phyloP scores from a whole-genome alignment of 2,888 invertebrate genomes.

The Spisula subtruncata region DNA sequence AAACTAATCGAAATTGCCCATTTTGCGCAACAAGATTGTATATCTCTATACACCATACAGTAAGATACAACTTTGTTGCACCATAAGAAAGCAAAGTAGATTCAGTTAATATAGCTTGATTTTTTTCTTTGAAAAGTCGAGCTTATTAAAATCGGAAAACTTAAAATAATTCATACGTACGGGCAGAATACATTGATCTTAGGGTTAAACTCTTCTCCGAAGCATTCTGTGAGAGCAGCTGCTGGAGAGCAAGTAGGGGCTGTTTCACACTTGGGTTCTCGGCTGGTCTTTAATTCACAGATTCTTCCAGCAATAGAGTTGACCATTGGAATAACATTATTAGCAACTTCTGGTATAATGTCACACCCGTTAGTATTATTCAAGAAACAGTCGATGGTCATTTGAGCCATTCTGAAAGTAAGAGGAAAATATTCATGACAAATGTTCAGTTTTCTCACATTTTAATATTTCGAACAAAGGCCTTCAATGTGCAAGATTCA shows the following conservation, averaged over 20 bases:
- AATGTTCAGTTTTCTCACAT: no score
- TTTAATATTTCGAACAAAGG: no score
- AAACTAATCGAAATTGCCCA: no score
- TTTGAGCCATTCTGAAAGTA: slow-evolving; percentile 30
- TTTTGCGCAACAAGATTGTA: no score
- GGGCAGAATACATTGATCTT: not conserved
- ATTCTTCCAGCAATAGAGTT: not conserved
- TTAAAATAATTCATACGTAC: not conserved
- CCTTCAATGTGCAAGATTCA: no score
- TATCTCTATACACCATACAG: no score
- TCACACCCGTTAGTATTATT: slow-evolving; percentile 20
- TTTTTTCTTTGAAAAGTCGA: no score
- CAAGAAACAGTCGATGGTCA: slow-evolving; percentile 22
- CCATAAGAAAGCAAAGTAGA: no score
- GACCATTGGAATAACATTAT: not conserved
- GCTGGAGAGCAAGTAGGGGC: slow-evolving; percentile 40
- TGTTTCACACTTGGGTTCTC: slow-evolving; percentile 43
- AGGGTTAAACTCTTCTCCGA: not conserved
- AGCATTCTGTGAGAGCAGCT: slow-evolving; percentile 55
- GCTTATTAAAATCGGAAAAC: no score
- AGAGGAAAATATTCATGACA: not conserved
- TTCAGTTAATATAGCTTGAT: no score
- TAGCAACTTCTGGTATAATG: not conserved
- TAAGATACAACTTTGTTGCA: no score
- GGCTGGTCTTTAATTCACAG: not conserved